A percentile compares a stretch with the other conserved stretches of the same genome.
These are phyloP conservation scores for Dynastes maya DNA, from an alignment of 2,888 invertebrate genomes.

Conservation along the genomic window DNA sequence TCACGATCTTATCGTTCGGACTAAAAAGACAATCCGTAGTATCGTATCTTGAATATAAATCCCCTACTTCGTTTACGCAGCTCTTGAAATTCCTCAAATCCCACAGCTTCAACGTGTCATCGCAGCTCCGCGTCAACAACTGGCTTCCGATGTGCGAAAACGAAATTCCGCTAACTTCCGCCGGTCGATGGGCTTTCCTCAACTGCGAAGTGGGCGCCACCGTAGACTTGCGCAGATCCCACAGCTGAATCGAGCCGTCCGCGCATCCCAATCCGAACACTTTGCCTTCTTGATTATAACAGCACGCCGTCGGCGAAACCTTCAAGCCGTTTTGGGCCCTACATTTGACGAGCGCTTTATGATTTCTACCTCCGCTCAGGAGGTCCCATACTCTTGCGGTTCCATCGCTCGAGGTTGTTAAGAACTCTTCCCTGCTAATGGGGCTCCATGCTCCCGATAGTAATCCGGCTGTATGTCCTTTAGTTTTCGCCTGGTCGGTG, in stretches of 20 bases:
- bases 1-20: slow-evolving; percentile 91
- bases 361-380: slow-evolving; percentile 81
- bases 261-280: slow-evolving; percentile 92
- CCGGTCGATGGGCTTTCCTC: slow-evolving; percentile 86
- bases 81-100: slow-evolving; percentile 89
- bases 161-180: slow-evolving; percentile 87
- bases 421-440: slow-evolving; percentile 89
- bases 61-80: slow-evolving; percentile 79
- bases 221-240: slow-evolving; percentile 94
- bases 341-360: slow-evolving; percentile 89
- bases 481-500: slow-evolving; percentile 92
- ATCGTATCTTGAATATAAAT: slow-evolving; percentile 86
- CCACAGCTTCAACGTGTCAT: slow-evolving; percentile 97
- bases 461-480: slow-evolving; percentile 92
- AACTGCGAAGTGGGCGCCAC: slow-evolving; percentile 89
- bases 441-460: slow-evolving; percentile 97
- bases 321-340: slow-evolving; percentile 89
- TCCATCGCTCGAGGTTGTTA: slow-evolving; percentile 95
- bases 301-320: slow-evolving; percentile 88
- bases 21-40: slow-evolving; percentile 90
- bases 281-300: slow-evolving; percentile 78
- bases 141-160: slow-evolving; percentile 91
- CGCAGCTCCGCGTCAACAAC: slow-evolving; percentile 88
- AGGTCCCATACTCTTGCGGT: slow-evolving; percentile 95
- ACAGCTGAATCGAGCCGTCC: slow-evolving; percentile 97